Evolutionary conservation across 1,140 invertebrate genomes (phyloP).

Genomic region (Leucophenga varia): DNA sequence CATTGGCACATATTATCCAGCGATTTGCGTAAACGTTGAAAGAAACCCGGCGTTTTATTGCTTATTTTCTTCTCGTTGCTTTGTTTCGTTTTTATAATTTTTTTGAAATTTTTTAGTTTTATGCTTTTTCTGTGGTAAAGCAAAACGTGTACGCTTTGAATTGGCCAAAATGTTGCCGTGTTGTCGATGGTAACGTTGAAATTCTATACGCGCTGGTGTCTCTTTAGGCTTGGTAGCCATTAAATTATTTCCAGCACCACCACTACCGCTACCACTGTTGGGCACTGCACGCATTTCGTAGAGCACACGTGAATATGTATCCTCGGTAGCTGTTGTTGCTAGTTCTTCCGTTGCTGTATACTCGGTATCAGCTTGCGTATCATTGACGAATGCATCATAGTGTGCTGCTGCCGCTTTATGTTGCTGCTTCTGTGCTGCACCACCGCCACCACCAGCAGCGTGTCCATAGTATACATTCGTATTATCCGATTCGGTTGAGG

Average conservation of each 20-base stretch:
- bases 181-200: conserved; percentile 36
- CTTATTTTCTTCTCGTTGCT: background rate
- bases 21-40: conserved; percentile 26
- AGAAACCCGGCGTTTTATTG: conserved; percentile 12
- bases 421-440: no score
- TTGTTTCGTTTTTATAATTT: no score
- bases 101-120: background rate
- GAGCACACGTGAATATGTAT: conserved; percentile 18
- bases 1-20: conserved; percentile 44
- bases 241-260: conserved; percentile 5
- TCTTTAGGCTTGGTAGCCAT: conserved; percentile 1
- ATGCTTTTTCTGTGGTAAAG: background rate
- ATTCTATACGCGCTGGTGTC: conserved; percentile 41
- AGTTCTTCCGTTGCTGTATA: no score
- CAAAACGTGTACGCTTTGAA: background rate
- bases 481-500: conserved; percentile 43
- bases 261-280: no score
- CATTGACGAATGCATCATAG: conserved; percentile 36
- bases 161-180: background rate
- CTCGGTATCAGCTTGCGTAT: conserved; percentile 13
- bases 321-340: conserved; percentile 12
- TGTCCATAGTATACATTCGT: no score
- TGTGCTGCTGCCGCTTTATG: no score
- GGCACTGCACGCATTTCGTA: conserved; percentile 41
- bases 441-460: no score